Conservation (phyloP, 2,113 vertebrate species). For the Poeciliopsis turrubarensis region DNA sequence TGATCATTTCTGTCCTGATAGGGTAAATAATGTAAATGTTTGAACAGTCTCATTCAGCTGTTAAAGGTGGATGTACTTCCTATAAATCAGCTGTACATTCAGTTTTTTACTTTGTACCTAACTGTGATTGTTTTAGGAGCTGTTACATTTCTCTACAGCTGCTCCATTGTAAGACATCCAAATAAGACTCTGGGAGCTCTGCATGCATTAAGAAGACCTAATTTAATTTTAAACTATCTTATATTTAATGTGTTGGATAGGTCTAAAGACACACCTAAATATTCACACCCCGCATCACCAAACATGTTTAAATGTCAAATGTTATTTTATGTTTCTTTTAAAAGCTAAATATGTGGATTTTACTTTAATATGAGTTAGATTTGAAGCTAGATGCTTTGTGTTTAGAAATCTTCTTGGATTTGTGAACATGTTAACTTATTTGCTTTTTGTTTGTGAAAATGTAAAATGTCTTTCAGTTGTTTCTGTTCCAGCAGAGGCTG, state of each 20-base stretch:
- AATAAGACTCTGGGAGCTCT: too few relatives aligned
- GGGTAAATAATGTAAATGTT: conserved; percentile 1
- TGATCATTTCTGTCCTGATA: neutral
- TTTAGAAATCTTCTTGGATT: neutral
- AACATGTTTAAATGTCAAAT: neutral
- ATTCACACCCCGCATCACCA: neutral
- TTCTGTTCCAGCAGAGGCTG: too few relatives aligned
- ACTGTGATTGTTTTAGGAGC: neutral
- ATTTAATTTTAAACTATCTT: neutral
- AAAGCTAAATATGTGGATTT: neutral
- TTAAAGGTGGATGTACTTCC: neutral
- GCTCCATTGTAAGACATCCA: too few relatives aligned
- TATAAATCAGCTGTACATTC: neutral
- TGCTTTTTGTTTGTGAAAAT: too few relatives aligned
- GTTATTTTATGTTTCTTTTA: neutral
- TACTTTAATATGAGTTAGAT: neutral
- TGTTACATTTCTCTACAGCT: too few relatives aligned
- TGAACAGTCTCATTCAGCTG: neutral
- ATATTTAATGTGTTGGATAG: neutral
- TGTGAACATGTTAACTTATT: too few relatives aligned
- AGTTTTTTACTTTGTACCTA: conserved; percentile 15
- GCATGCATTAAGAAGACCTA: neutral
- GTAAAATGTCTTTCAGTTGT: too few relatives aligned
- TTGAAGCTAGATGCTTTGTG: too few relatives aligned
- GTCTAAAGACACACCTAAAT: neutral